These are phyloP conservation scores for Pterobdella sp. DNA, from an alignment of 2,888 invertebrate genomes.

Conservation along the genomic window DNA sequence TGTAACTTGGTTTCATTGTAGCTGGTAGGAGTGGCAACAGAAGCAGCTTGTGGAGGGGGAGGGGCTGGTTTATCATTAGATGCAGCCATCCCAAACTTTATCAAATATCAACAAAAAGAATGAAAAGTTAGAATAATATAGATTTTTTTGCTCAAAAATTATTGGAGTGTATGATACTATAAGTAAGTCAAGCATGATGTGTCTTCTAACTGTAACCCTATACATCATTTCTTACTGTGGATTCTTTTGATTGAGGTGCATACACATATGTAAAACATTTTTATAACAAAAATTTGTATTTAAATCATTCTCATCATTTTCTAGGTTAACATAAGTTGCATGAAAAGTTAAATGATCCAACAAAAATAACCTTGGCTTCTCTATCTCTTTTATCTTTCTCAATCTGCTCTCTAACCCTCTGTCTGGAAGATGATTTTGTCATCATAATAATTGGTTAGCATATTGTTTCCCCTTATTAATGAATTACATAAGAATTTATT, in stretches of 20 bases:
- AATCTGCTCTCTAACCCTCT: conserved; percentile 78
- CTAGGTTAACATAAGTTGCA: no score
- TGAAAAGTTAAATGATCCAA: not conserved
- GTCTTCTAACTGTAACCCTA: no score
- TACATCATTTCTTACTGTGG: no score
- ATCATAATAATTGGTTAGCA: not conserved
- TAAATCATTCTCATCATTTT: no score
- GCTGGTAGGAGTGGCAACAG: conserved; percentile 41
- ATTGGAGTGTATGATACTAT: no score
- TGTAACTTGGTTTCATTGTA: conserved; percentile 57
- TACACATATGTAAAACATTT: no score
- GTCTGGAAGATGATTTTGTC: conserved; percentile 42
- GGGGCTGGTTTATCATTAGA: conserved; percentile 46
- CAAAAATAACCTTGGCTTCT: conserved; percentile 54
- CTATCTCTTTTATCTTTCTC: conserved; percentile 81
- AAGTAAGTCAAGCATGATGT: no score
- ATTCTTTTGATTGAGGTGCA: no score
- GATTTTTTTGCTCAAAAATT: no score
- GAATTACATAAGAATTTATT: not conserved
- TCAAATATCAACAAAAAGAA: no score
- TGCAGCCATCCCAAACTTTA: conserved; percentile 38
- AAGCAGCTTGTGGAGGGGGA: conserved; percentile 29
- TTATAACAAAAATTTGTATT: no score
- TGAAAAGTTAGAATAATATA: no score
- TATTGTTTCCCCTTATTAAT: not conserved